phyloP scores from a whole-genome alignment of 1,140 invertebrate genomes.

The Rhynchophorus ferrugineus region DNA sequence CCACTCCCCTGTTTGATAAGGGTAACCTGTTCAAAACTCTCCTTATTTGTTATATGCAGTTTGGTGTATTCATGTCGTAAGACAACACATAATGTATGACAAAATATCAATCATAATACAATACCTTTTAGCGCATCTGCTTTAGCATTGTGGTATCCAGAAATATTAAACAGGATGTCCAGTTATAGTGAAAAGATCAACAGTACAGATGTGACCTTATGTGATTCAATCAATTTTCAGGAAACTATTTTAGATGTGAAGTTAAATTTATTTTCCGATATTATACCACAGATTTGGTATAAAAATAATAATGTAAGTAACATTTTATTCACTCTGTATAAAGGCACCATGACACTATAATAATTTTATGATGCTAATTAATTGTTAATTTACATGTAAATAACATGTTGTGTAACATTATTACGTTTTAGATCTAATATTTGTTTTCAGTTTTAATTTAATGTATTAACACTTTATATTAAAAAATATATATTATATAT shows the following conservation, averaged over 20 bases:
- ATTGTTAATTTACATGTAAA: no score
- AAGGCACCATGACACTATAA: no score
- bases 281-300: no score
- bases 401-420: no score
- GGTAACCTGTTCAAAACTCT: constrained; percentile 46
- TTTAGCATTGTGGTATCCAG: constrained; percentile 48
- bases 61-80: constrained; percentile 46
- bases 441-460: no score
- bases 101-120: constrained; percentile 5
- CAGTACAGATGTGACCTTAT: constrained; percentile 25
- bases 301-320: no score
- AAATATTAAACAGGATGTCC: constrained; percentile 46
- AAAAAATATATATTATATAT: no score
- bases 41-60: constrained; percentile 50
- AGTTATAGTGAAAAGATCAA: constrained; percentile 20
- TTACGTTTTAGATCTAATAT: no score
- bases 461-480: no score
- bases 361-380: no score
- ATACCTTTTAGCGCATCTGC: constrained; percentile 44
- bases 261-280: no score
- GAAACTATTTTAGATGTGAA: background rate
- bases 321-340: no score
- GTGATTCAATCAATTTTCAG: constrained; percentile 23
- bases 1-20: constrained; percentile 44
- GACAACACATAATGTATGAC: constrained; percentile 10